A percentile compares a stretch with the other conserved stretches of the same genome.
phyloP scores from a whole-genome alignment of 2,888 invertebrate species.

The Atethmia centrago region DNA sequence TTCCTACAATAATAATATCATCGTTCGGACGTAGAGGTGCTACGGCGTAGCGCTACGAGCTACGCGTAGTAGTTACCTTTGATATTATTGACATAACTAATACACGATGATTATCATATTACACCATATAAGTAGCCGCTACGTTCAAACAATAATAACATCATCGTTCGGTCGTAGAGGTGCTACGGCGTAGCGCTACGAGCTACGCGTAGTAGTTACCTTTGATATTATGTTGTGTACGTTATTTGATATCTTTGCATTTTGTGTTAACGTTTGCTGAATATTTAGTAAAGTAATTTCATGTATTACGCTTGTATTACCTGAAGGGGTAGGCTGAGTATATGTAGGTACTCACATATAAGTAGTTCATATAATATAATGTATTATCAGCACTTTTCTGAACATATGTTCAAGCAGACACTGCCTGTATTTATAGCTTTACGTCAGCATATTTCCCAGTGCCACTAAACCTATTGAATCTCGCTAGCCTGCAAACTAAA shows the following conservation, averaged over 20 bases:
- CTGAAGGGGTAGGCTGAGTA: no score
- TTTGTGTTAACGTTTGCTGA: background rate
- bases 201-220: constrained; percentile 36
- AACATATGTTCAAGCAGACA: no score
- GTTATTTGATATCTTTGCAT: constrained; percentile 7
- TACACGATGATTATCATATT: no score
- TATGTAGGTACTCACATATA: no score
- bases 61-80: constrained; percentile 36
- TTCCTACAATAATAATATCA: constrained; percentile 5
- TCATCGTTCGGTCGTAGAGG: constrained; percentile 36
- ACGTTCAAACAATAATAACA: constrained; percentile 8
- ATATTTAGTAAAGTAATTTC: background rate
- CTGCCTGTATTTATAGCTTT: background rate
- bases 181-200: constrained; percentile 63
- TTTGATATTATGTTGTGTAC: constrained; percentile 3
- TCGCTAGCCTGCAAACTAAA: constrained; percentile 1
- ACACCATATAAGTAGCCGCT: no score
- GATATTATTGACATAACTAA: no score
- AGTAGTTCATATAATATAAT: no score
- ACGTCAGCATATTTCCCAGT: background rate
- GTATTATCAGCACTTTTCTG: no score
- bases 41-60: constrained; percentile 61
- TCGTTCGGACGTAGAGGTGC: constrained; percentile 43
- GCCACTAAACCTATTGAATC: background rate
- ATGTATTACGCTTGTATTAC: background rate